Evolutionary conservation across 1,140 invertebrate genomes (phyloP), one percentile per base, ranked within the genome.

Genomic region (Homarus americanus): DNA sequence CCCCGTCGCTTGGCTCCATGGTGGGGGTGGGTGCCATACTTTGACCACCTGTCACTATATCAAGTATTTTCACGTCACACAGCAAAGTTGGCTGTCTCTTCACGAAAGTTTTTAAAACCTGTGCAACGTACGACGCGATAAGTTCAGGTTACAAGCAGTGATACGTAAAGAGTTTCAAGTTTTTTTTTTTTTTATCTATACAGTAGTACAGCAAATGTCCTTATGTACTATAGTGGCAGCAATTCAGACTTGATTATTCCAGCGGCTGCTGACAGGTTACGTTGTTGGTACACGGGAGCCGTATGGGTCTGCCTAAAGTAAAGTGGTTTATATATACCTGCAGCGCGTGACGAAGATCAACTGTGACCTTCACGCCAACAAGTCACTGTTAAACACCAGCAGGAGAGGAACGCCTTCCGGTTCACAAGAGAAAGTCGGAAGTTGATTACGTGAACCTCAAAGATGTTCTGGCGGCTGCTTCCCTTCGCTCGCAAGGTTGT

Each of bases 11-110:
- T 9, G 87, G 87, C n/a, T 90, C 87, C 87, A 90, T 90, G 34
- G 87, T 90, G 0, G 86, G 86, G 38, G 86, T 88, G 0, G 87
- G 87, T 73, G 87, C 87, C 87, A 90, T 90, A 41, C 49, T 66
- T 80, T 7, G n/a, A 66, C 28, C 1, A 4, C 63, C 63, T 53
- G 0, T 20, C 36, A 28, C 28, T 34, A 7, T 17, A 36, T n/a
- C n/a, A n/a, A n/a, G n/a, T n/a, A n/a, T n/a, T n/a, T n/a, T n/a
- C n/a, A n/a, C 53, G 53, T 20, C 53, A 58, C 53, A 58, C 12
- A 20, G 53, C 12, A 20, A 20, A 58, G 44, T 49, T 49, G 24
- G 53, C 53, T 58, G 3, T 58, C 44, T 49, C 4, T 58, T 17
- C 53, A 58, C n/a, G n/a, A n/a, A n/a, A n/a, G n/a, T n/a, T n/a